These are phyloP conservation scores for Forbesichthys papilliferus DNA, from an alignment of 2,113 vertebrate genomes.

Conservation along the genomic window DNA sequence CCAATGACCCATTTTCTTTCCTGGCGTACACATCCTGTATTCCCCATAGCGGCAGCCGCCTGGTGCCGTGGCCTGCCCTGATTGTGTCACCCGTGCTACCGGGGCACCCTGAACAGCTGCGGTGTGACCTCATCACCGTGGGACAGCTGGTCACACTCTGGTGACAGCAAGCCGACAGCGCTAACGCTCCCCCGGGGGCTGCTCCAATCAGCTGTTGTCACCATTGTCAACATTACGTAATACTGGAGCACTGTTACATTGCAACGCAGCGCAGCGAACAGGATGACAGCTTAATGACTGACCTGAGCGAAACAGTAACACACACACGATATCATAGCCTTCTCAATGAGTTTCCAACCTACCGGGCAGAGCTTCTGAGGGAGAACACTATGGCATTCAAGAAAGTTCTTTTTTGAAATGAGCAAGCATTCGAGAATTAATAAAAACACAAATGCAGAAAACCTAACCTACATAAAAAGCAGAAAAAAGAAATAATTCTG, in stretches of 20 bases:
- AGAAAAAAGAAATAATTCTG: too few species aligned
- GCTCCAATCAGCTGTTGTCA: conserved; percentile 45
- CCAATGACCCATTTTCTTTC: background rate
- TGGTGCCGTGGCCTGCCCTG: conserved; percentile 18
- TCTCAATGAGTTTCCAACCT: too few species aligned
- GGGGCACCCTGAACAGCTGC: conserved; percentile 54
- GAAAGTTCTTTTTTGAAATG: too few species aligned
- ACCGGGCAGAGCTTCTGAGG: too few species aligned
- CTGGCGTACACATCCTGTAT: conserved; percentile 23
- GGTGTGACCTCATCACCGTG: conserved; percentile 58
- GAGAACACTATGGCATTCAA: too few species aligned
- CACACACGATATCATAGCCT: too few species aligned
- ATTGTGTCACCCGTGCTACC: conserved; percentile 29
- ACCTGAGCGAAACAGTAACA: too few species aligned
- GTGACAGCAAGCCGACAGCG: conserved; percentile 22
- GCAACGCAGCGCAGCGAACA: background rate
- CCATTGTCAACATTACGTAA: conserved; percentile 40
- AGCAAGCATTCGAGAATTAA: too few species aligned
- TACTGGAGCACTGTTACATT: background rate
- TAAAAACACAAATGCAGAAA: too few species aligned
- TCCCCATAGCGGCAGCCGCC: conserved; percentile 32
- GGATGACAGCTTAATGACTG: too few species aligned
- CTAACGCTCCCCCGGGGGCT: background rate
- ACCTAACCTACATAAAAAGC: too few species aligned
- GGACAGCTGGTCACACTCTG: conserved; percentile 37